Evolutionary conservation across 1,140 invertebrate species (phyloP).

Genomic region (Maniola jurtina): DNA sequence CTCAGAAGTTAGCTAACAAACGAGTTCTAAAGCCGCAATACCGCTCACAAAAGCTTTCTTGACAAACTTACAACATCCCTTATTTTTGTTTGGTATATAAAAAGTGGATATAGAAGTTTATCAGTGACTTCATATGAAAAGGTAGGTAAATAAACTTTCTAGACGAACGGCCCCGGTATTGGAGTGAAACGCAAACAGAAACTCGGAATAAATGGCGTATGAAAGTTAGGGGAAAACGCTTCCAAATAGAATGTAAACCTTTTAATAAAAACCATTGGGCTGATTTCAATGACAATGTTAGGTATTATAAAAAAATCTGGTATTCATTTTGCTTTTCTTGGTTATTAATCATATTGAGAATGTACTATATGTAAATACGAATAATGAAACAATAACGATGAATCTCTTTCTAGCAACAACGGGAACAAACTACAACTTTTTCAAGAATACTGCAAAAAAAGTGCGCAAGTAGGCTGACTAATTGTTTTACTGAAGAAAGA

Average conservation of each 20-base stretch:
- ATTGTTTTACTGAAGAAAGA: slow-evolving; percentile 7
- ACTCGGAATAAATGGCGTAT: slow-evolving; percentile 56
- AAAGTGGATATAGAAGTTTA: slow-evolving; percentile 13
- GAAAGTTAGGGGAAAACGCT: slow-evolving; percentile 48
- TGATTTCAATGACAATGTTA: slow-evolving; percentile 43
- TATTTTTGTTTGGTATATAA: neutral
- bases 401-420: neutral
- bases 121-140: slow-evolving; percentile 30
- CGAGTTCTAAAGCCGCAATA: neutral
- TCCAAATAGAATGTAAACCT: slow-evolving; percentile 48
- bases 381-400: too few species aligned
- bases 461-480: slow-evolving; percentile 3
- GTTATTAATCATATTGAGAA: neutral
- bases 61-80: neutral
- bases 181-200: slow-evolving; percentile 59
- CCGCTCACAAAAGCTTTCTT: neutral
- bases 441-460: neutral
- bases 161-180: slow-evolving; percentile 49
- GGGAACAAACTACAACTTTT: neutral
- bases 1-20: neutral
- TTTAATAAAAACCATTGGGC: slow-evolving; percentile 46
- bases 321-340: slow-evolving; percentile 11
- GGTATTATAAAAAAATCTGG: slow-evolving; percentile 30
- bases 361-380: slow-evolving; percentile 12
- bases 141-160: slow-evolving; percentile 59